Evolutionary conservation across 2,888 invertebrate species (phyloP).

Genomic region (Agrochola macilenta): DNA sequence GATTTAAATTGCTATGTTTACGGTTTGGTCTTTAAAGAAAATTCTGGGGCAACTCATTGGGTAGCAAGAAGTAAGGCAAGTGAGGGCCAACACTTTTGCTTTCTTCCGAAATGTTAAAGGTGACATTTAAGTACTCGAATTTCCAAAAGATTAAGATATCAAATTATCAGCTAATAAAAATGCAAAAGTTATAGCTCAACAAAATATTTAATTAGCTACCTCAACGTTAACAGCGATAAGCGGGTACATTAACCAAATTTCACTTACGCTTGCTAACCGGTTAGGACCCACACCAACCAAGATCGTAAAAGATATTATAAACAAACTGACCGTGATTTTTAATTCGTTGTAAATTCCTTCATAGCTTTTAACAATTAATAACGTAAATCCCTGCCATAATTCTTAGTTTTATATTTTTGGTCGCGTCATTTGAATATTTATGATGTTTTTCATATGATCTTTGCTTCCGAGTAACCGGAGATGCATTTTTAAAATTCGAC

Average conservation of each 20-base stretch:
- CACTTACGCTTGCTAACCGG: slow-evolving; percentile 67
- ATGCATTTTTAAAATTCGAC: slow-evolving; percentile 28
- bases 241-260: slow-evolving; percentile 72
- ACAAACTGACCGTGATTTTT: slow-evolving; percentile 60
- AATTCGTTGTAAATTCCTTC: slow-evolving; percentile 50
- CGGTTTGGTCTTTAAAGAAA: slow-evolving; percentile 1
- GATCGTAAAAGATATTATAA: slow-evolving; percentile 47
- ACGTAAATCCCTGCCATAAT: slow-evolving; percentile 39
- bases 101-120: slow-evolving; percentile 31
- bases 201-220: slow-evolving; percentile 70
- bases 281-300: slow-evolving; percentile 34
- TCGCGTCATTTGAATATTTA: slow-evolving; percentile 50
- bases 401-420: slow-evolving; percentile 34
- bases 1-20: slow-evolving; percentile 6
- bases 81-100: background rate
- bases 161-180: slow-evolving; percentile 71
- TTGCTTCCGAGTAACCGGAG: slow-evolving; percentile 36
- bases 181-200: slow-evolving; percentile 61
- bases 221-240: slow-evolving; percentile 67
- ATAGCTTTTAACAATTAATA: slow-evolving; percentile 52
- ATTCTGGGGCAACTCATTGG: slow-evolving; percentile 1
- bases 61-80: slow-evolving; percentile 6
- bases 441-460: slow-evolving; percentile 44
- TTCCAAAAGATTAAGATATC: slow-evolving; percentile 72
- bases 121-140: slow-evolving; percentile 43